A percentile compares a stretch with the other conserved stretches of the same genome.
Evolutionary conservation across 2,113 vertebrate species (phyloP).

Genomic region (Cariama cristata): DNA sequence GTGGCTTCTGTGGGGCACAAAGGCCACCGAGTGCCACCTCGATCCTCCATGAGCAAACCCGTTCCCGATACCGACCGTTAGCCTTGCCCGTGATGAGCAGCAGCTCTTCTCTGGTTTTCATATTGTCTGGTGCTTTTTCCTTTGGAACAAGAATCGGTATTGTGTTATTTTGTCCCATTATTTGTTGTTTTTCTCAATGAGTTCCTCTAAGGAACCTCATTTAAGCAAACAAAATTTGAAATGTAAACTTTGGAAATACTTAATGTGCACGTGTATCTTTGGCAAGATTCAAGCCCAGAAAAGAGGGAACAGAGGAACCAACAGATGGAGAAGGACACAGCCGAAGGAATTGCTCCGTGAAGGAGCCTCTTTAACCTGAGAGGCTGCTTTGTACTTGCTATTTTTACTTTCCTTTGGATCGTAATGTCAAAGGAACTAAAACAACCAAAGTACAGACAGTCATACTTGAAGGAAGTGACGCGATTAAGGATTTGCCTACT

Average conservation of each 20-base stretch:
- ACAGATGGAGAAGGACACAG: neutral
- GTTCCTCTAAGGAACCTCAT: neutral
- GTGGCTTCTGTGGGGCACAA: neutral
- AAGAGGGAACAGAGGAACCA: neutral
- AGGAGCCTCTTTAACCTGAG: neutral
- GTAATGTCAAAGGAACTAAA: neutral
- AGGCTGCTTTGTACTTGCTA: neutral
- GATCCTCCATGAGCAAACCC: neutral
- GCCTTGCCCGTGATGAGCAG: neutral
- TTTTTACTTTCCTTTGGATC: neutral
- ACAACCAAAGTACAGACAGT: neutral
- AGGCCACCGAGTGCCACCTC: neutral
- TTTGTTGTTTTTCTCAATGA: neutral
- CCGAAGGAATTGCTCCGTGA: neutral
- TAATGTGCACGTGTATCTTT: neutral
- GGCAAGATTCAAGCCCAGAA: neutral
- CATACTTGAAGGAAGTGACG: neutral
- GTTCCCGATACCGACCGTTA: neutral
- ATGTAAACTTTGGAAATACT: neutral
- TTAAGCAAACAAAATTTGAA: neutral
- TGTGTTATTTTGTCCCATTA: neutral
- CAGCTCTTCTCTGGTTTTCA: neutral
- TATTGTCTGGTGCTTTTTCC: neutral
- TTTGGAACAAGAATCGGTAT: neutral
- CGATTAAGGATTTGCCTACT: neutral